A percentile compares a stretch with the other conserved stretches of the same genome.
Evolutionary conservation across 1,140 invertebrate species (phyloP).

Genomic region (Drosophila kanapiae): DNA sequence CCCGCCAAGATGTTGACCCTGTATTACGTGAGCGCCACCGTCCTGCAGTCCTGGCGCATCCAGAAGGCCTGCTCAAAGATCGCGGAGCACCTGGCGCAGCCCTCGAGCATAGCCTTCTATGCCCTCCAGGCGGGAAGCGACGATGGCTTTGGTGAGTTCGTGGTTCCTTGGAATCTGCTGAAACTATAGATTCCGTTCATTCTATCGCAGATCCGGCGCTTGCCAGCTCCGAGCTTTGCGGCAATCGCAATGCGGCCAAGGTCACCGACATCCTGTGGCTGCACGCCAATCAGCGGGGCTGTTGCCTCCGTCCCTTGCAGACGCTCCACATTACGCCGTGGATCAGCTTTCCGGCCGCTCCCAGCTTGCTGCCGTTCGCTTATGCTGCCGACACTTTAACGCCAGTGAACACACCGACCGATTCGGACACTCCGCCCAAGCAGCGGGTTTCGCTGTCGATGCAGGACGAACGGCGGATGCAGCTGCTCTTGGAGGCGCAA

Average conservation of each 20-base stretch:
- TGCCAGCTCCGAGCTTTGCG: constrained; percentile 86
- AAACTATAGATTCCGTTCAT: neutral
- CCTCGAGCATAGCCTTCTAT: constrained; percentile 78
- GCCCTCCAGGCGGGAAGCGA: constrained; percentile 77
- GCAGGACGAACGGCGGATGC: constrained; percentile 48
- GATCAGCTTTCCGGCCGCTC: constrained; percentile 74
- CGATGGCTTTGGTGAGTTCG: constrained; percentile 76
- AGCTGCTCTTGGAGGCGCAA: constrained; percentile 67
- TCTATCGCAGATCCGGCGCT: constrained; percentile 65
- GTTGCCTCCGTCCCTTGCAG: constrained; percentile 86
- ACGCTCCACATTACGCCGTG: constrained; percentile 84
- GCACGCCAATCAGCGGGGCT: constrained; percentile 86
- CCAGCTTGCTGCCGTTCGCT: constrained; percentile 70
- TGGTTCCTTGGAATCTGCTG: neutral
- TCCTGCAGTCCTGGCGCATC: constrained; percentile 89
- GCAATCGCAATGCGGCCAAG: constrained; percentile 86
- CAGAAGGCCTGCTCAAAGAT: constrained; percentile 86
- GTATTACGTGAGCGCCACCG: constrained; percentile 89
- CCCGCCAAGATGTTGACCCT: constrained; percentile 86
- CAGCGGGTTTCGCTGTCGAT: constrained; percentile 45
- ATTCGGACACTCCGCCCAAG: constrained; percentile 2
- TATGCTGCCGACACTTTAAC: constrained; percentile 49
- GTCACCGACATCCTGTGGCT: constrained; percentile 87
- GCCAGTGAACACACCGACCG: constrained; percentile 44
- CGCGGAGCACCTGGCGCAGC: constrained; percentile 85